Base-by-base conservation (phyloP, 1,140 invertebrate species). In the Nasonia giraulti region DNA sequence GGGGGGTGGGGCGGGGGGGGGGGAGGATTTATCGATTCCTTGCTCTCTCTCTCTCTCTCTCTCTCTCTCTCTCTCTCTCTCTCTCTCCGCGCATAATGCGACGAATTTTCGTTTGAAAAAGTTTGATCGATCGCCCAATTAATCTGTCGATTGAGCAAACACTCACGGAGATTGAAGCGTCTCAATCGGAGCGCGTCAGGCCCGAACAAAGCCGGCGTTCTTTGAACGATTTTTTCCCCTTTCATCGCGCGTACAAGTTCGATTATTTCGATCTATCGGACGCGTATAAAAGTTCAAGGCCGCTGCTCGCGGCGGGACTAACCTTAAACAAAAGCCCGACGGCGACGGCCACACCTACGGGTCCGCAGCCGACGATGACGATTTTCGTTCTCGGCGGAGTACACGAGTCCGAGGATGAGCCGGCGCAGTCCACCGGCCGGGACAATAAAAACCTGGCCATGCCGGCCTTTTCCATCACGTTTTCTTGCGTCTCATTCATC, bases 251-350 rank as follows among this genome's bases (percentile, higher is more conserved):
- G 17, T 17, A 55, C 5, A n/a, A 62, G 55, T 17, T 62, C 20
- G 7, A 62, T 71, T 2, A 27, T 69, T 69, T 27, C 68, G 68
- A 69, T 27, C 68, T 31, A 31, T 23, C 27, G 23, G 7, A 75
- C 12, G 33, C 33, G 12, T 20, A 12, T 14, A 62, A 62, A 62
- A 62, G 20, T n/a, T 62, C 55, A 62, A 62, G 55, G 55, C 55
- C 55, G 7, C 55, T 44, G 10, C 8, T 1, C 10, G 66, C 11
- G 2, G 66, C 11, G 2, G 20, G 27, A 85, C 87, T 86, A 87
- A 92, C 90, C 89, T 91, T 91, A 86, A 90, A 91, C 47, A 91
- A 88, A 74, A 91, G 87, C 7, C 89, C 89, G 55, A 92, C 86
- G 23, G 87, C 90, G n/a, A 88, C 87, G n/a, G 90, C 89, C 8